Evolutionary conservation across 2,113 vertebrate species (phyloP).

Genomic region (Laticauda colubrina): DNA sequence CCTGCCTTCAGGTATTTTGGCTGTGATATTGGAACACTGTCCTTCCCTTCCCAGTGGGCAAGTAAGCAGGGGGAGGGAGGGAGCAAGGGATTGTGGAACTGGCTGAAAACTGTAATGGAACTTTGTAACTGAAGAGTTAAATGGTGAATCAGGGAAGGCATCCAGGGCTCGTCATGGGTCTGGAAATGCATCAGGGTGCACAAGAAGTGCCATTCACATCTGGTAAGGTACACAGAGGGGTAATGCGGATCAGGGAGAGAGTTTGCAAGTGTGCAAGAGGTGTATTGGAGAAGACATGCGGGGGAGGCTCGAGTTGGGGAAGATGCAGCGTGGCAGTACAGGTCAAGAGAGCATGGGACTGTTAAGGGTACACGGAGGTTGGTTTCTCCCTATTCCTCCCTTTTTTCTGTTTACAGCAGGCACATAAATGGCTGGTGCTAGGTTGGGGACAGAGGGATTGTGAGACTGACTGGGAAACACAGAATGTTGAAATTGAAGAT

Average conservation of each 20-base stretch:
- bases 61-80: fast-evolving
- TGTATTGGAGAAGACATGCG: neutral
- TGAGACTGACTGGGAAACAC: neutral
- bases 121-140: neutral
- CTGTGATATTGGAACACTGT: no score
- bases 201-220: neutral
- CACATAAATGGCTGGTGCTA: neutral
- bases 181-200: neutral
- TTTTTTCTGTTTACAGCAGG: neutral
- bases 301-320: neutral
- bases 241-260: neutral
- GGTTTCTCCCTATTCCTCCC: neutral
- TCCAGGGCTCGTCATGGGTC: neutral
- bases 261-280: neutral
- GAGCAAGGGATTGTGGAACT: neutral
- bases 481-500: neutral
- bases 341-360: neutral
- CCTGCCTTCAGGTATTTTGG: no score
- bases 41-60: neutral
- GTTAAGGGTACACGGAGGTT: neutral
- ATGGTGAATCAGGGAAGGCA: neutral
- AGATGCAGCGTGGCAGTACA: neutral
- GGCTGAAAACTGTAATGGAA: neutral
- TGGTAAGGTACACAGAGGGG: neutral
- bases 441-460: neutral